A percentile compares a stretch with the other conserved stretches of the same genome.
Conservation (phyloP, 2,113 vertebrate species). For the Triplophysa dalaica region DNA sequence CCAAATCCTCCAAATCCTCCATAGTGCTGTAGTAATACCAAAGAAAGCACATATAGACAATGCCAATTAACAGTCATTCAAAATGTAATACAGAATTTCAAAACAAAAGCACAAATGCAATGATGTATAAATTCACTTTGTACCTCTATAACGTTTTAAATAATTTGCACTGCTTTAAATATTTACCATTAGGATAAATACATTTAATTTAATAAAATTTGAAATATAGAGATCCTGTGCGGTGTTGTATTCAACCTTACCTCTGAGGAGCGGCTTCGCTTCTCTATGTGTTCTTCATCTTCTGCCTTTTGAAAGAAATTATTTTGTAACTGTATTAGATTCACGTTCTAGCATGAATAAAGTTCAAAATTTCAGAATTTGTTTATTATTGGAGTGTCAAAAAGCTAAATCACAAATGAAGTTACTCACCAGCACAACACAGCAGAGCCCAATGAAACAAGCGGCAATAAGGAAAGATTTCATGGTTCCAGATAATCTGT, state of each 20-base stretch:
- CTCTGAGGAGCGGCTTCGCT: conserved; percentile 29
- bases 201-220: neutral
- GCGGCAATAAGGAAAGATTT: conserved; percentile 6
- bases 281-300: conserved; percentile 11
- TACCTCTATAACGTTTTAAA: neutral
- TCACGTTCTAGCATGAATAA: too few relatives aligned
- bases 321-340: neutral
- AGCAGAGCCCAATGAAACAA: conserved; percentile 7
- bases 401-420: neutral
- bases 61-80: neutral
- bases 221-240: neutral
- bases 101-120: neutral
- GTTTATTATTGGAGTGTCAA: neutral
- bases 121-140: too few relatives aligned
- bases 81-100: neutral
- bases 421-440: conserved; percentile 14
- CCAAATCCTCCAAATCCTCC: neutral
- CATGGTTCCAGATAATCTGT: conserved; percentile 2
- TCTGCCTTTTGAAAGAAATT: conserved; percentile 7
- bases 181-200: neutral
- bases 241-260: neutral
- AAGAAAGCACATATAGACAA: neutral
- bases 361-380: too few relatives aligned
- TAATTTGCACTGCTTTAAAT: neutral
- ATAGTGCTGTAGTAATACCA: neutral